Evolutionary conservation across 2,113 vertebrate genomes (phyloP), one percentile per base, ranked within the genome.

Genomic region (Collichthys lucidus): DNA sequence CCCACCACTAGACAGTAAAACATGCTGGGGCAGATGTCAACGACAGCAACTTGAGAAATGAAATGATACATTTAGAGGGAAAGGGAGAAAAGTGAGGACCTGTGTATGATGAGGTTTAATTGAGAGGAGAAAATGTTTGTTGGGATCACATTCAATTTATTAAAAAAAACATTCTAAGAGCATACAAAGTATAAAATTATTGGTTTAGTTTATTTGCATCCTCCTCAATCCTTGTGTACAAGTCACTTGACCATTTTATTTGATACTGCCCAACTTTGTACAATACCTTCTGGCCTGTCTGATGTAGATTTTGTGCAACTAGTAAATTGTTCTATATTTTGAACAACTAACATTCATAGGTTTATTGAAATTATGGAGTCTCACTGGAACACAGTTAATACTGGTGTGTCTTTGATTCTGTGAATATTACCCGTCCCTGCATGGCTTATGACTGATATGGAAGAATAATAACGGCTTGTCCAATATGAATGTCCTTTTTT

Each of bases 21-120:
- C 24, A 63, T 56, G 69, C 40, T 49, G 40, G 86, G 83, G 73
- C 86, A 87, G 59, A 90, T 87, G 87, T 91, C 89, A 84, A 82
- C 49, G 82, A 46, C 66, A 63, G 63, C 63, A 67, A 74, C 77
- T 81, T 78, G 56, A 85, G 57, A 74, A 87, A 84, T 57, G 8
- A 61, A 74, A 74, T 73, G 56, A 80, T 73, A n/a, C 55, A 68
- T 78, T 69, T 73, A 56, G 42, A 84, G 17, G 20, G n/a, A 44
- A 46, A 46, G 12, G 14, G 44, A 67, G 44, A 47, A 24, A 50
- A 53, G 22, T 11, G 0, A 61, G 15, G 9, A 24, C 0, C 0
- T 55, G 29, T 20, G 24, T 63, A 44, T 40, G 17, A 3, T 74
- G 57, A 69, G 12, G 19, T 22, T 49, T 8, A 42, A 66, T 50